Conservation (phyloP, 1,140 invertebrate genomes). For the Zaprionus ghesquierei region DNA sequence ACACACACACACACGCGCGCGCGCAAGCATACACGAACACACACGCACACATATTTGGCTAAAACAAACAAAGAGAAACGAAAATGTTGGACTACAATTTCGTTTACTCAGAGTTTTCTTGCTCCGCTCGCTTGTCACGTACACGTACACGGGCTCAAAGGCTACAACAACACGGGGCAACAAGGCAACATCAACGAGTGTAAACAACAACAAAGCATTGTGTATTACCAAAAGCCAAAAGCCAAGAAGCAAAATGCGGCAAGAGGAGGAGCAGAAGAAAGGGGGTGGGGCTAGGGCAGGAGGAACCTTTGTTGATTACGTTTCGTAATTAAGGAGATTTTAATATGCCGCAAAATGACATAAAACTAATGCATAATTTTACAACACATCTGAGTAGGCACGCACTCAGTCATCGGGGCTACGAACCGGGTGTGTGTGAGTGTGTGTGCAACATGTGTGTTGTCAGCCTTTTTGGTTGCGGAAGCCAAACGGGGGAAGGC, state of each 20-base stretch:
- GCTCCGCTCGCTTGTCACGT: slow-evolving; percentile 46
- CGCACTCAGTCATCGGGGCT: slow-evolving; percentile 37
- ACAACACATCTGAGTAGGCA: slow-evolving; percentile 75
- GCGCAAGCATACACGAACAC: too few relatives aligned
- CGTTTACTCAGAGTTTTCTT: slow-evolving; percentile 70
- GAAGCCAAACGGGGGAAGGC: neutral
- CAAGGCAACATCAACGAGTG: slow-evolving; percentile 42
- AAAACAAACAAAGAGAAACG: slow-evolving; percentile 52
- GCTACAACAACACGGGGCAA: slow-evolving; percentile 11
- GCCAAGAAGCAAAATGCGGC: slow-evolving; percentile 36
- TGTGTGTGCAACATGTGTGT: slow-evolving; percentile 41
- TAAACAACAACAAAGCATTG: slow-evolving; percentile 49
- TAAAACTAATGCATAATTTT: slow-evolving; percentile 79
- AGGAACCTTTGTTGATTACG: slow-evolving; percentile 66
- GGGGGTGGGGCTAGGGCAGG: neutral
- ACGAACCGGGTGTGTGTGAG: neutral
- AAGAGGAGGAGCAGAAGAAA: neutral
- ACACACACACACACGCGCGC: neutral
- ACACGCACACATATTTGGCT: slow-evolving; percentile 17
- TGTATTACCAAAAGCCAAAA: slow-evolving; percentile 36
- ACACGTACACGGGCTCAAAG: slow-evolving; percentile 20
- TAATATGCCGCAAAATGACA: slow-evolving; percentile 76
- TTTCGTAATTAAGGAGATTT: slow-evolving; percentile 76
- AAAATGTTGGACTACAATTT: slow-evolving; percentile 55
- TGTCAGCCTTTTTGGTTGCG: slow-evolving; percentile 56